Percentiles rank a stretch among this genome's conserved stretches.
These are phyloP conservation scores for Tenualosa thibaudeaui DNA, from an alignment of 2,797 vertebrate genomes.

Conservation along the genomic window DNA sequence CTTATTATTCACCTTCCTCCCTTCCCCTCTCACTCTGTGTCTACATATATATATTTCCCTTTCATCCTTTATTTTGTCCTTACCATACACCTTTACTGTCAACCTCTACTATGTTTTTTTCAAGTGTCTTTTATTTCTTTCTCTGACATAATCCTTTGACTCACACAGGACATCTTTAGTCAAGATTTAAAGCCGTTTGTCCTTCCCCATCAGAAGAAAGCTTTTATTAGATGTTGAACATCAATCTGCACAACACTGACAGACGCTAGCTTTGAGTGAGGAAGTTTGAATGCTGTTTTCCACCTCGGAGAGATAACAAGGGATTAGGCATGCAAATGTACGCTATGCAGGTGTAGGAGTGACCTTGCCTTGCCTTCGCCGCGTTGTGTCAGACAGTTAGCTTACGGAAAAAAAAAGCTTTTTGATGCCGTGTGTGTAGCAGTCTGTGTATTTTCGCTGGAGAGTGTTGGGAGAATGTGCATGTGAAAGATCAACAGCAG, in stretches of 20 bases:
- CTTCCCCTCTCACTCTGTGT: background rate
- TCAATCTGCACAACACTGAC: background rate
- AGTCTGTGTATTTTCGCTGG: background rate
- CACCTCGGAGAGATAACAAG: background rate
- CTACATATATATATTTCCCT: background rate
- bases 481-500: slow-evolving; percentile 14
- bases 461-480: background rate
- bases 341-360: slow-evolving; percentile 5
- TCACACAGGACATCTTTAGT: background rate
- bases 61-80: slow-evolving; percentile 36
- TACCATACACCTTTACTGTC: slow-evolving; percentile 16
- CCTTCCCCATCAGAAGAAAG: background rate
- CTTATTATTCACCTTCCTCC: slow-evolving; percentile 25
- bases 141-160: background rate
- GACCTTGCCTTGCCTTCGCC: background rate
- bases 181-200: slow-evolving; percentile 13
- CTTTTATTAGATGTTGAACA: slow-evolving; percentile 2
- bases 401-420: background rate
- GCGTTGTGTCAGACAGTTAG: background rate
- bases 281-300: slow-evolving; percentile 20
- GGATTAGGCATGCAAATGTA: slow-evolving; percentile 18
- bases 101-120: background rate
- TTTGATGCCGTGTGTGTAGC: background rate
- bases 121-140: background rate
- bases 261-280: background rate